Evolutionary conservation across 2,113 vertebrate genomes (phyloP).

Genomic region (Arizona elegans): DNA sequence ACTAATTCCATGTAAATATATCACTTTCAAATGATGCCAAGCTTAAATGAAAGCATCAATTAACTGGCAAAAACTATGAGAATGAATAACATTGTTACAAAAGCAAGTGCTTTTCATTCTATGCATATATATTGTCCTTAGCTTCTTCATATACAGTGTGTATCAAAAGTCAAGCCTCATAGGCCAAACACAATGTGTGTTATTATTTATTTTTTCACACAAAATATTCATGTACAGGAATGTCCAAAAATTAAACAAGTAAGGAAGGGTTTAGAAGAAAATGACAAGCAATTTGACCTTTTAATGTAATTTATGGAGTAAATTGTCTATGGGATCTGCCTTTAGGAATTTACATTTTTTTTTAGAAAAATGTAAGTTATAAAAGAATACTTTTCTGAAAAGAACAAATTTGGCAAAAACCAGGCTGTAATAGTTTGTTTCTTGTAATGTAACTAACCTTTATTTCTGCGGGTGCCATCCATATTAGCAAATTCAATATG

Average conservation of each 20-base stretch:
- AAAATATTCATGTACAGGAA: not conserved
- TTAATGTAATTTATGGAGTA: not conserved
- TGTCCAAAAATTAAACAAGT: not conserved
- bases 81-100: not conserved
- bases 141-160: not conserved
- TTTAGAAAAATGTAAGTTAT: not conserved
- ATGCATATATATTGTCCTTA: not conserved
- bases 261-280: not conserved
- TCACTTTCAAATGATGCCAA: not conserved
- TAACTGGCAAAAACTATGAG: not conserved
- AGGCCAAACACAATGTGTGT: not conserved
- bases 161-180: not conserved
- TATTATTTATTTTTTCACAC: not conserved
- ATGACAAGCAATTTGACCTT: not conserved
- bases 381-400: not conserved
- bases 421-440: not conserved
- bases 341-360: not conserved
- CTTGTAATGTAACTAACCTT: conserved; percentile 74
- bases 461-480: conserved; percentile 88
- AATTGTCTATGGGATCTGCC: not conserved
- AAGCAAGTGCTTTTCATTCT: not conserved
- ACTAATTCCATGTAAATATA: not conserved
- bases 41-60: not conserved
- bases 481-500: conserved; percentile 95
- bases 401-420: not conserved